phyloP scores from a whole-genome alignment of 2,888 invertebrate species.

The Platypus cylindrus region DNA sequence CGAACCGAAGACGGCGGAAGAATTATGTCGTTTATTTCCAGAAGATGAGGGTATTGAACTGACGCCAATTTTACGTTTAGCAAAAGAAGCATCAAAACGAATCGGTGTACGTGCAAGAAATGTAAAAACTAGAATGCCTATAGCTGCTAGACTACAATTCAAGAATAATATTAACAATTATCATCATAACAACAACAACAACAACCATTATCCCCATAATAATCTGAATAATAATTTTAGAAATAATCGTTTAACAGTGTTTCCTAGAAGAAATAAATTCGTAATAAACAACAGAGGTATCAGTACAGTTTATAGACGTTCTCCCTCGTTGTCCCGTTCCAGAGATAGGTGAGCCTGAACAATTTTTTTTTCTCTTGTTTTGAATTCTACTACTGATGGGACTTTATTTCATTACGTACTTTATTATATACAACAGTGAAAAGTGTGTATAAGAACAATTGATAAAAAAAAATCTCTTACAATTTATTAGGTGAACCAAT shows the following conservation, averaged over 20 bases:
- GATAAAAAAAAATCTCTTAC: too few species aligned
- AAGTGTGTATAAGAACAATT: too few species aligned
- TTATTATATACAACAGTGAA: slow-evolving; percentile 9
- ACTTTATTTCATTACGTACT: too few species aligned
- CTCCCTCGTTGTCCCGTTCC: slow-evolving; percentile 45
- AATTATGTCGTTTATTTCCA: slow-evolving; percentile 85
- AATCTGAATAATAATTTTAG: too few species aligned
- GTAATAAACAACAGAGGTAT: slow-evolving; percentile 53
- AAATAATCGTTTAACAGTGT: slow-evolving; percentile 40
- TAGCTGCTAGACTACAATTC: slow-evolving; percentile 37
- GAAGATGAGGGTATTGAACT: slow-evolving; percentile 86
- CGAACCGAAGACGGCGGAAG: slow-evolving; percentile 89
- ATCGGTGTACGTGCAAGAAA: slow-evolving; percentile 27
- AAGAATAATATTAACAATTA: too few species aligned
- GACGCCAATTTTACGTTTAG: slow-evolving; percentile 73
- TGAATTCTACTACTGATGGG: too few species aligned
- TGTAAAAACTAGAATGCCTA: slow-evolving; percentile 35
- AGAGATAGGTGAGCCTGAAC: slow-evolving; percentile 30
- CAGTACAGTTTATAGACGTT: slow-evolving; percentile 41
- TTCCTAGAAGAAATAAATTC: slow-evolving; percentile 47
- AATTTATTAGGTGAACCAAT: too few species aligned
- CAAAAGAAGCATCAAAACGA: slow-evolving; percentile 68
- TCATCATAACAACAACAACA: too few species aligned
- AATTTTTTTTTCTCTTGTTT: too few species aligned
- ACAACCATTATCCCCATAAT: too few species aligned